Percentiles rank a stretch among this genome's conserved stretches.
Conservation (phyloP, 2,113 vertebrate species). For the Sigmodon hispidus region DNA sequence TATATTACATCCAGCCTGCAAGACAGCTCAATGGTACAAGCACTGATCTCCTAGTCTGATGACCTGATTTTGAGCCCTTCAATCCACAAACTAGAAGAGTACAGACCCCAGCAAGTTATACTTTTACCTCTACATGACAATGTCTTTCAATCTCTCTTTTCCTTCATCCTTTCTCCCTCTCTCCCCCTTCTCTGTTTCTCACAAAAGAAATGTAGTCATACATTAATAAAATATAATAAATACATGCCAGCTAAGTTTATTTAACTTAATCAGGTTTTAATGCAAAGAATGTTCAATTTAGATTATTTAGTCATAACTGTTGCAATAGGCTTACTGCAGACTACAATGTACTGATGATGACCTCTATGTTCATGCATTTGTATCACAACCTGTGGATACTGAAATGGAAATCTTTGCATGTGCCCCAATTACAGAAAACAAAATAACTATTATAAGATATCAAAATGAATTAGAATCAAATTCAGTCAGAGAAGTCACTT, state of each 20-base stretch:
- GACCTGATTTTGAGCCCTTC: background rate
- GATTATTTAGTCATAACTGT: conserved; percentile 45
- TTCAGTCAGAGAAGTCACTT: conserved; percentile 62
- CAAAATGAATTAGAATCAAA: background rate
- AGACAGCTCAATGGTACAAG: background rate
- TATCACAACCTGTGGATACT: conserved; percentile 49
- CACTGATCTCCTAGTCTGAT: background rate
- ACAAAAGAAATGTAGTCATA: background rate
- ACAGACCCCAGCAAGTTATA: background rate
- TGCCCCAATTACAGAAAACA: background rate
- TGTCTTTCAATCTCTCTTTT: background rate
- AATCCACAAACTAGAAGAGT: background rate
- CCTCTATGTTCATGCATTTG: background rate
- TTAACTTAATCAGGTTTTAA: conserved; percentile 29
- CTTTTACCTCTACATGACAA: too few relatives aligned
- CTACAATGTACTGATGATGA: background rate
- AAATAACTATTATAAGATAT: background rate
- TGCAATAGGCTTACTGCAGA: conserved; percentile 55
- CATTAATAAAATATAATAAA: background rate
- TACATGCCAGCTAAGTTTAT: background rate
- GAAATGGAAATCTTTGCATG: conserved; percentile 40
- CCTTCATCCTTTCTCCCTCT: background rate
- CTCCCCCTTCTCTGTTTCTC: background rate
- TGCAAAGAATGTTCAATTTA: background rate
- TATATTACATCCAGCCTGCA: background rate